Percentiles rank a stretch among this genome's conserved stretches.
These are phyloP conservation scores for Cromileptes altivelis DNA, from an alignment of 2,113 vertebrate species.

Conservation along the genomic window DNA sequence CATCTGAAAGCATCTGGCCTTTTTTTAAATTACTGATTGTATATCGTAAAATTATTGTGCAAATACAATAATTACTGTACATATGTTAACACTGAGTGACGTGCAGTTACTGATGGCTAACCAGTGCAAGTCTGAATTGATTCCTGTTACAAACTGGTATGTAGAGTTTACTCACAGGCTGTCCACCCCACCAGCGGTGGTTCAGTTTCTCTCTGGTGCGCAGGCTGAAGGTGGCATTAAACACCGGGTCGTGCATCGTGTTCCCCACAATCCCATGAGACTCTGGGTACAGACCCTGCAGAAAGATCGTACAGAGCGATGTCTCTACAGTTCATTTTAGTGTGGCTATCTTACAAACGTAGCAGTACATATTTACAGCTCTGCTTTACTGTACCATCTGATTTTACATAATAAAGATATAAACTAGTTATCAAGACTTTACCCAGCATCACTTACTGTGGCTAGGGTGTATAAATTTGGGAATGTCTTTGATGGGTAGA, in stretches of 20 bases:
- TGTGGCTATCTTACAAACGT: too few relatives aligned
- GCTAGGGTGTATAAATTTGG: conserved; percentile 97
- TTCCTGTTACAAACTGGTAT: background rate
- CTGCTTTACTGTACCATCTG: too few relatives aligned
- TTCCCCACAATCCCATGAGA: conserved; percentile 98
- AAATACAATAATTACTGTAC: too few relatives aligned
- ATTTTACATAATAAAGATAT: too few relatives aligned
- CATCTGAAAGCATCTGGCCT: too few relatives aligned
- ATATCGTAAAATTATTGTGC: too few relatives aligned
- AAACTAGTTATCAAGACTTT: too few relatives aligned
- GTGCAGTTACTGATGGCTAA: background rate
- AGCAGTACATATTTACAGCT: too few relatives aligned
- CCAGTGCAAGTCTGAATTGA: background rate
- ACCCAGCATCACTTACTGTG: conserved; percentile 86
- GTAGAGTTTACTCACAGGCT: conserved; percentile 90
- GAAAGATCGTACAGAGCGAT: background rate
- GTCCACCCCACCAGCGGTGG: conserved; percentile 98
- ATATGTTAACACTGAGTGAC: too few relatives aligned
- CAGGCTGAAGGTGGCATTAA: conserved; percentile 95
- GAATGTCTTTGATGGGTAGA: conserved; percentile 98
- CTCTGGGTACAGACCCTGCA: conserved; percentile 97
- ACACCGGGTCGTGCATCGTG: conserved; percentile 97
- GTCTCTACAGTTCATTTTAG: background rate
- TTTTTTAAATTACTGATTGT: too few relatives aligned
- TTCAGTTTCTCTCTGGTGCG: conserved; percentile 96